phyloP scores from a whole-genome alignment of 2,113 vertebrate species.

The Chelonoidis abingdonii region DNA sequence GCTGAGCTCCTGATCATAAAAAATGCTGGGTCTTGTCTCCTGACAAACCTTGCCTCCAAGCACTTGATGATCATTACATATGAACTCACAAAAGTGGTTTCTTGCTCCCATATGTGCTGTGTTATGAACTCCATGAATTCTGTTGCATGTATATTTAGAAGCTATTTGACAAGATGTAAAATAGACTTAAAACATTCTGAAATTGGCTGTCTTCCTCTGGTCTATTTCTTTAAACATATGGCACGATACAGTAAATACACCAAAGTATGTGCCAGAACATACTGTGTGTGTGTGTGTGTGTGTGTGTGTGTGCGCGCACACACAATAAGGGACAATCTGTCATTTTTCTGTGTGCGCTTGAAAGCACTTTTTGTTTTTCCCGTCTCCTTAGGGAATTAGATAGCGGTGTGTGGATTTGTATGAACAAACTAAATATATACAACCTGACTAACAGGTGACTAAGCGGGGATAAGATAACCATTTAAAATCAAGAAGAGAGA shows the following conservation, averaged over 20 bases:
- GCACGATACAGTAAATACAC: conserved; percentile 76
- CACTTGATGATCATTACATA: neutral
- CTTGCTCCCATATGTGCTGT: conserved; percentile 32
- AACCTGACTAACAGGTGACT: conserved; percentile 46
- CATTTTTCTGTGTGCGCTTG: conserved; percentile 60
- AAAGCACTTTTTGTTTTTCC: conserved; percentile 67
- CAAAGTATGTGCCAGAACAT: conserved; percentile 79
- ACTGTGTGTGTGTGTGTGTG: conserved; percentile 27
- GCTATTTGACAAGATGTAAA: conserved; percentile 74
- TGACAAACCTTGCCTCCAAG: conserved; percentile 1
- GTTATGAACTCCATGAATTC: conserved; percentile 52
- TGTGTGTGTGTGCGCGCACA: neutral
- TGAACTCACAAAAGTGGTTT: neutral
- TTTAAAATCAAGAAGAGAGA: conserved; percentile 34
- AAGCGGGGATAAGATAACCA: conserved; percentile 21
- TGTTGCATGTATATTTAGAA: conserved; percentile 70
- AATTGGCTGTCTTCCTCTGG: conserved; percentile 74
- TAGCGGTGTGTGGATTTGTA: conserved; percentile 62
- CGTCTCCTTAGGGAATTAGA: conserved; percentile 50
- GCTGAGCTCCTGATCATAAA: neutral
- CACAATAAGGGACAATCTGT: conserved; percentile 78
- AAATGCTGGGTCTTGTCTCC: neutral
- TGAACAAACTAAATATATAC: conserved; percentile 52
- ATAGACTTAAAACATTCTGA: conserved; percentile 71
- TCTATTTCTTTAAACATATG: conserved; percentile 77